Evolutionary conservation across 2,113 vertebrate species (phyloP).

Genomic region (Balaeniceps rex): DNA sequence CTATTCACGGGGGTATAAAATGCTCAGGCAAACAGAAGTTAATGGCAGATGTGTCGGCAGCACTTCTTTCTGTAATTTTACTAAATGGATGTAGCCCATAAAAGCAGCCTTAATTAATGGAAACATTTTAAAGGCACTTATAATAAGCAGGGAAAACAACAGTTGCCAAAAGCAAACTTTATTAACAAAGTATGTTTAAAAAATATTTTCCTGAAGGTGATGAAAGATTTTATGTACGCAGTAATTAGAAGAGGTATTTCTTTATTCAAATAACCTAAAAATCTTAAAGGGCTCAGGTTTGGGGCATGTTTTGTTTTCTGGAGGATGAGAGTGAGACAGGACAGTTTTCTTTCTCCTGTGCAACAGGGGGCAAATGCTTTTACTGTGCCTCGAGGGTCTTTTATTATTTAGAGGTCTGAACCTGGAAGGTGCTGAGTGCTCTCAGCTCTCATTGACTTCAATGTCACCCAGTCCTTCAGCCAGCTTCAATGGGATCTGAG

Average conservation of each 20-base stretch:
- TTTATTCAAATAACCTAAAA: background rate
- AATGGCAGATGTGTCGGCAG: slow-evolving; percentile 22
- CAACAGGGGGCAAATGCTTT: background rate
- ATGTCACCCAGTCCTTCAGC: background rate
- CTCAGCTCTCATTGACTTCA: slow-evolving; percentile 11
- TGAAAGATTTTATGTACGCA: background rate
- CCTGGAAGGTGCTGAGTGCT: slow-evolving; percentile 35
- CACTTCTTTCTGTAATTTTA: slow-evolving; percentile 35
- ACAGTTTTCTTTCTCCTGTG: background rate
- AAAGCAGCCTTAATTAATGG: slow-evolving; percentile 36
- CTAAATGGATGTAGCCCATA: slow-evolving; percentile 38
- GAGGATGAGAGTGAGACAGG: background rate
- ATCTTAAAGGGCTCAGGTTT: background rate
- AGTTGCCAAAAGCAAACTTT: slow-evolving; percentile 57
- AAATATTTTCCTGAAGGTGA: slow-evolving; percentile 10
- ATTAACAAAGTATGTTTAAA: slow-evolving; percentile 6
- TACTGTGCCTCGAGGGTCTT: background rate
- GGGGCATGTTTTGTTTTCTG: background rate
- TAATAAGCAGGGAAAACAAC: background rate
- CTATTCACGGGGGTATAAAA: slow-evolving; percentile 14
- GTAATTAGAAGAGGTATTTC: background rate
- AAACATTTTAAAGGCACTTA: slow-evolving; percentile 54
- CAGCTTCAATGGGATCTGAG: background rate
- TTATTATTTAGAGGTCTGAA: slow-evolving; percentile 20
- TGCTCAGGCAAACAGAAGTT: slow-evolving; percentile 39